A percentile compares a stretch with the other conserved stretches of the same genome.
phyloP scores from a whole-genome alignment of 92 coral and sea anemone genomes.

The Blastomussa wellsi region DNA sequence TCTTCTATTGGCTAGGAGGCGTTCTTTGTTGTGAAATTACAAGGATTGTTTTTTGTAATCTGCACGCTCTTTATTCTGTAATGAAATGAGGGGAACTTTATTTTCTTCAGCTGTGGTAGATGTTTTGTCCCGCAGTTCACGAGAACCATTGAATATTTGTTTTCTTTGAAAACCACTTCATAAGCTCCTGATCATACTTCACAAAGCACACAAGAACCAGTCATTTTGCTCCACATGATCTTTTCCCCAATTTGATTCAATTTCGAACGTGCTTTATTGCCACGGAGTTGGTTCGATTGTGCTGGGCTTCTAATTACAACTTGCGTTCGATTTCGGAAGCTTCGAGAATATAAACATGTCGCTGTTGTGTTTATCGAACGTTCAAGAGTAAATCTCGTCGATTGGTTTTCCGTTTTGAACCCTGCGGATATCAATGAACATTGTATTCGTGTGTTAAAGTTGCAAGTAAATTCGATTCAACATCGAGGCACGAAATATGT shows the following conservation, averaged over 20 bases:
- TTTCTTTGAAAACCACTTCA: slow-evolving; percentile 12
- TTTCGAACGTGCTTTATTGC: slow-evolving; percentile 3
- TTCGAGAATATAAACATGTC: neutral
- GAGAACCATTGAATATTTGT: neutral
- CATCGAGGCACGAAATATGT: neutral
- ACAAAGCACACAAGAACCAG: neutral
- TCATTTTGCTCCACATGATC: neutral
- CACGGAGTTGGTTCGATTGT: neutral
- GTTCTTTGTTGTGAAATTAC: neutral
- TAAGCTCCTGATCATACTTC: neutral
- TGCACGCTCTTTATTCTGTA: slow-evolving; percentile 1
- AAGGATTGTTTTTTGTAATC: neutral
- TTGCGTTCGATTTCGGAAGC: slow-evolving; percentile 11
- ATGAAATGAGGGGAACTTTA: slow-evolving; percentile 11
- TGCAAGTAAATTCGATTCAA: neutral
- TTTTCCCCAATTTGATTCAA: slow-evolving; percentile 1
- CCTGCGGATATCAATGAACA: neutral
- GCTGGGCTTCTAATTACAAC: slow-evolving; percentile 28
- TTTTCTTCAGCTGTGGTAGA: slow-evolving; percentile 4
- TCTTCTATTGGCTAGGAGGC: neutral
- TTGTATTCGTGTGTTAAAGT: slow-evolving; percentile 4
- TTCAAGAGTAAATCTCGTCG: neutral
- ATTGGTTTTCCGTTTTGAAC: neutral
- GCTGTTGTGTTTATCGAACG: slow-evolving; percentile 2
- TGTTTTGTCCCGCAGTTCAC: neutral